Base-by-base conservation (phyloP, 2,888 invertebrate species). In the Ellobium chinense region DNA sequence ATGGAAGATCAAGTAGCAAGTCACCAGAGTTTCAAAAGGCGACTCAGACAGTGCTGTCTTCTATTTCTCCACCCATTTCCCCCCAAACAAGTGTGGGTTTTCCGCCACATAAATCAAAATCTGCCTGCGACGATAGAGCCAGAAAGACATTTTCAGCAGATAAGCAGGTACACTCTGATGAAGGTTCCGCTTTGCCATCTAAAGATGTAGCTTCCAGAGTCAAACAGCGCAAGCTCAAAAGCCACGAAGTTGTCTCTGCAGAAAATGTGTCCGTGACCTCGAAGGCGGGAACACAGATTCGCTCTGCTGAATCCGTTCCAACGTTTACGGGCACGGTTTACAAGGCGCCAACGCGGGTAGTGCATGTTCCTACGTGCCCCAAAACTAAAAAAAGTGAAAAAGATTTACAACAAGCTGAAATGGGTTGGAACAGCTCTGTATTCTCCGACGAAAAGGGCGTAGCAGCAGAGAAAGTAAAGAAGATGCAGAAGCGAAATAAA, bases 401-500 rank as follows among this genome's bases (percentile, higher is more conserved):
- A 36, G 78, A 78, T 56, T 27, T 78, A 1, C 70, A 78, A 21
- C 37, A 78, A 29, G 78, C 78, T 9, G 78, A 78, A 39, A 14
- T 65, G 12, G 78, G 78, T 7, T 78, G 78, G 78, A 78, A 78
- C 37, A 72, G 72, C 65, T 72, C 65, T 24, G 27, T 54, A 2
- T 7, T 63, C 12, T 63, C 78, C 4, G 72, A 63, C 12, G 54
- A 65, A 5, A 46, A 37, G 5, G 60, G 46, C 36, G 68, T 24
- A 12, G 66, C 56, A 18, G 73, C 46, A 29, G 80, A 74, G 58
- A 73, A 74, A 29, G n/a, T 39, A 4, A 80, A 58, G 60, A 27
- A 18, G 24, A 36, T 18, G 9, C 56, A 70, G 21, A 54, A 31
- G n/a, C 29, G 39, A 27, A 46, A 18, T 2, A 80, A 80, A 27